Evolutionary conservation across 2,888 invertebrate species (phyloP).

Genomic region (Clostera curtula): DNA sequence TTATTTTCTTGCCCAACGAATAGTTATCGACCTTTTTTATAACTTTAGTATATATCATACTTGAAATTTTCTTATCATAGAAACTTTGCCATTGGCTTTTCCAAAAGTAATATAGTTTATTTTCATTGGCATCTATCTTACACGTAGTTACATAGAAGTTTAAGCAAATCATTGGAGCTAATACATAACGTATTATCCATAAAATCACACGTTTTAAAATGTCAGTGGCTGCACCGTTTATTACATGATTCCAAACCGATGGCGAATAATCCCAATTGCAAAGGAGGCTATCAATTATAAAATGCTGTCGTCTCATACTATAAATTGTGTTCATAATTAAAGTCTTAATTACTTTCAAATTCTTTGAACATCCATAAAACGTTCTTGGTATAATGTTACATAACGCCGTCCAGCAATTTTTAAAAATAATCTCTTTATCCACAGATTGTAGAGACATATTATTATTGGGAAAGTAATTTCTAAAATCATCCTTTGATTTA

Average conservation of each 20-base stretch:
- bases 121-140: conserved; percentile 55
- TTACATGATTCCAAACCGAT: conserved; percentile 34
- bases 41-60: conserved; percentile 41
- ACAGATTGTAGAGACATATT: conserved; percentile 27
- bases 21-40: conserved; percentile 39
- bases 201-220: conserved; percentile 31
- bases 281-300: conserved; percentile 30
- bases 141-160: conserved; percentile 63
- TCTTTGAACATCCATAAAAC: conserved; percentile 44
- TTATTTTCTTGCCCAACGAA: conserved; percentile 38
- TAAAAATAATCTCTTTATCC: conserved; percentile 38
- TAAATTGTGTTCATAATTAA: conserved; percentile 37
- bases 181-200: conserved; percentile 48
- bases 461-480: conserved; percentile 30
- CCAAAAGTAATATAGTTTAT: conserved; percentile 58
- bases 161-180: conserved; percentile 51
- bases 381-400: conserved; percentile 43
- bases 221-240: conserved; percentile 12
- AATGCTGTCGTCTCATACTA: conserved; percentile 57
- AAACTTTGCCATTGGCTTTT: conserved; percentile 64
- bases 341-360: conserved; percentile 45
- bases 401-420: conserved; percentile 35
- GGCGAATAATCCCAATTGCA: conserved; percentile 44
- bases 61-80: conserved; percentile 49
- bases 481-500: conserved; percentile 44